phyloP scores from a whole-genome alignment of 2,888 invertebrate species.

The Agonopterix subpropinquella region DNA sequence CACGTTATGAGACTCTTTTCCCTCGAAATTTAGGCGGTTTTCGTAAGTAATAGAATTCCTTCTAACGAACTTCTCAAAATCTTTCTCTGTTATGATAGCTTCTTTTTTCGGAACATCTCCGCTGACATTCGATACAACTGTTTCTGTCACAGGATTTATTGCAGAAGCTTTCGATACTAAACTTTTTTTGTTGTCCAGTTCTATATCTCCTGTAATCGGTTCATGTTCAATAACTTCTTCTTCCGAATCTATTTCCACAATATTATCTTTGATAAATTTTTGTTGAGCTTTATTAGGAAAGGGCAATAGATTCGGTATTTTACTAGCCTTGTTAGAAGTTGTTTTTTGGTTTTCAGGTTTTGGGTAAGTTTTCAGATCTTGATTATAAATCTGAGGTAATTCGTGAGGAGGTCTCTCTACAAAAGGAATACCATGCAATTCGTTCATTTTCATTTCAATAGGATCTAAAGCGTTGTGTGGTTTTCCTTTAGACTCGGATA shows the following conservation, averaged over 20 bases:
- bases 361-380: constrained; percentile 26
- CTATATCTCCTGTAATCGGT: constrained; percentile 33
- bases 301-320: constrained; percentile 39
- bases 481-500: constrained; percentile 12
- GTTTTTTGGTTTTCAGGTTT: constrained; percentile 29
- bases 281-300: constrained; percentile 30
- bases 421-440: constrained; percentile 61
- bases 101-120: constrained; percentile 37
- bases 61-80: constrained; percentile 66
- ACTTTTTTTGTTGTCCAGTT: constrained; percentile 17
- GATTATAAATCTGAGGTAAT: constrained; percentile 32
- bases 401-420: constrained; percentile 54
- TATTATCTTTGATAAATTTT: constrained; percentile 18
- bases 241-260: constrained; percentile 24
- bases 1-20: constrained; percentile 46
- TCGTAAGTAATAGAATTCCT: constrained; percentile 62
- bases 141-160: constrained; percentile 12
- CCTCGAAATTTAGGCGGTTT: constrained; percentile 51
- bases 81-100: constrained; percentile 61
- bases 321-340: constrained; percentile 23
- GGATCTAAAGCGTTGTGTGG: constrained; percentile 39
- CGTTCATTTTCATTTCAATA: constrained; percentile 68
- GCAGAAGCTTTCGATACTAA: constrained; percentile 4
- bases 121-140: constrained; percentile 1
- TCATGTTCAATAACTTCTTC: constrained; percentile 34